Base-by-base conservation (phyloP, 2,797 vertebrate species). In the Myotis myotis region DNA sequence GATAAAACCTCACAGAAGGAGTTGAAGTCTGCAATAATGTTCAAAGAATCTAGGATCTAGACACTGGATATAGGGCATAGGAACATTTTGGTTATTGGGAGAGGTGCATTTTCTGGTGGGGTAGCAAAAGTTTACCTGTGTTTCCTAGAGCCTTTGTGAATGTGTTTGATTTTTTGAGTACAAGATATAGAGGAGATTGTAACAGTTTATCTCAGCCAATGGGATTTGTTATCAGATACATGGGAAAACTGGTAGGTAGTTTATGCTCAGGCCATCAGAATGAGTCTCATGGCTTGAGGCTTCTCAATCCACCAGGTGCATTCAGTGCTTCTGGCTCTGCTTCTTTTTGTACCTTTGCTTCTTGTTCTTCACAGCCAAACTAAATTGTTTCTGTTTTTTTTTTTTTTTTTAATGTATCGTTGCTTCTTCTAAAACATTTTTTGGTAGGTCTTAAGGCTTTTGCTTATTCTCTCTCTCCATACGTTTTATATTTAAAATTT, bases 381-480 rank as follows among this genome's bases (percentile, higher is more conserved):
- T 22, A 36, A 89, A 25, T 4, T 25, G 25, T 33, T 4, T 95
- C 36, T 71, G 19, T 22, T 36, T 15, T 23, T 30, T 11, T 23
- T 33, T 22, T 41, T 15, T 20, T 30, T 11, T 23, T 33, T 38
- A 47, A 47, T 47, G 7, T 74, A 25, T 83, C 20, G 38, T 20
- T 72, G 28, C 33, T 95, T 57, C 30, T 84, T 38, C 17, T n/a
- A 83, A 91, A 74, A 51, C 2, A 78, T 79, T 30, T 15, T 36
- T 92, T 93, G 41, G 60, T 76, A 25, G 71, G 33, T 89, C 28
- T 36, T 64, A 84, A 71, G 64, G 30, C 13, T 94, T 95, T 81
- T 71, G 13, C 16, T 78, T 88, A 47, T 13, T 86, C n/a, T 82
- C 10, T 60, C 1, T 85, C 8, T 89, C 2, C 8, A 0, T 47